Base-by-base conservation (phyloP, 2,797 vertebrate species). In the Ceryle rudis region DNA sequence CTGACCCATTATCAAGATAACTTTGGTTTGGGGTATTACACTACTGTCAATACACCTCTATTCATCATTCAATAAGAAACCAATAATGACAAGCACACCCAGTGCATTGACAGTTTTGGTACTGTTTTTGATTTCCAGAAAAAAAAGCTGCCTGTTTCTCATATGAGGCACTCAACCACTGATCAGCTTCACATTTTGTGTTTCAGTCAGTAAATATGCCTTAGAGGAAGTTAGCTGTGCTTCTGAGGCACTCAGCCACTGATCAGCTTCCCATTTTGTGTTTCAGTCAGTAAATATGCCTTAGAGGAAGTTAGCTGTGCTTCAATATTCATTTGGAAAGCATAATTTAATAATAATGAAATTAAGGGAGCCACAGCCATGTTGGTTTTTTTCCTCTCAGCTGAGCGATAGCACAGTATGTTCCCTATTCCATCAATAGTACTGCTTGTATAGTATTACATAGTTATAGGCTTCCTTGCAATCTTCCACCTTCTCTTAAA, bases 1-100 rank as follows among this genome's bases (percentile, higher is more conserved):
- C 55, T 91, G 62, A 84, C 72, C 39, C 80, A 88, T 91, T 95
- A 81, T 26, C 33, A 77, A 88, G 94, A 94, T 93, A 95, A 90
- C 54, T 90, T 81, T 88, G 25, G 58, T 60, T 60, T 71, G 25
- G 12, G 11, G 15, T 78, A 66, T 37, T 79, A 46, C 49, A 44
- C 65, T 81, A 29, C 54, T 91, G 79, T 91, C 85, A 88, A 0
- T 66, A 28, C 4, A 41, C 33, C n/a, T 79, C 57, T 55, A 37
- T 86, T 58, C 60, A 55, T 96, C 84, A 79, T 70, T 79, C 18
- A 66, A 37, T 33, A 65, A 60, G 75, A 81, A 81, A 81, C 8
- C 29, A n/a, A 51, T 73, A 77, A 41, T 13, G 25, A 58, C 41
- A 81, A 83, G 25, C 29, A 82, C 10, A 31, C 23, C n/a, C 21